These are phyloP conservation scores for Goniozus legneri DNA, from an alignment of 1,140 invertebrate species.

Conservation along the genomic window DNA sequence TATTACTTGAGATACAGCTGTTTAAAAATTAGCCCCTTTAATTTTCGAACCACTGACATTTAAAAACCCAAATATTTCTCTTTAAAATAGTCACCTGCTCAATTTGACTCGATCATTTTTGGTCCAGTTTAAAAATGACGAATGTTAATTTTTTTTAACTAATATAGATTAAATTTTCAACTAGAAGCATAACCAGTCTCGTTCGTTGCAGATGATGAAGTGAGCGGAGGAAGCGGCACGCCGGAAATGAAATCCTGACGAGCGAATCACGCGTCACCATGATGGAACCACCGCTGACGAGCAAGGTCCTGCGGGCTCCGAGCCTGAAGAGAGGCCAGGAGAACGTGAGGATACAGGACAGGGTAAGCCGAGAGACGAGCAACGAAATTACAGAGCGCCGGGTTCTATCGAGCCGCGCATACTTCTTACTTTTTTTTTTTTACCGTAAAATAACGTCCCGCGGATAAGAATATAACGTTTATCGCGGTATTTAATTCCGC, in stretches of 20 bases:
- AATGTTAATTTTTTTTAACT: not conserved
- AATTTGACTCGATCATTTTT: no score
- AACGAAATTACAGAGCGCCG: no score
- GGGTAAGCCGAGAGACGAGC: conserved; percentile 58
- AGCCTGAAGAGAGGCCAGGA: conserved; percentile 69
- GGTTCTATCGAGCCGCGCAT: no score
- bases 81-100: not conserved
- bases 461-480: no score
- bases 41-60: no score
- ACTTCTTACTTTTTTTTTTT: no score
- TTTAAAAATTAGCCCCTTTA: no score
- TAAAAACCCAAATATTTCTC: no score
- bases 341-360: conserved; percentile 67
- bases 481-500: no score
- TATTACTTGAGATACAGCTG: no score
- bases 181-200: not conserved
- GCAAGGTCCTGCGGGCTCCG: conserved; percentile 64
- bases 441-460: no score
- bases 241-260: conserved; percentile 40
- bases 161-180: not conserved
- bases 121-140: not conserved
- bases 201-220: conserved; percentile 32
- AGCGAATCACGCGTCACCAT: conserved; percentile 19
- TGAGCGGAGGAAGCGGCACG: conserved; percentile 9
- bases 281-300: conserved; percentile 49